Percentiles rank a stretch among this genome's conserved stretches.
Evolutionary conservation across 1,140 invertebrate genomes (phyloP).

Genomic region (Aphaenogaster ashmeadi): DNA sequence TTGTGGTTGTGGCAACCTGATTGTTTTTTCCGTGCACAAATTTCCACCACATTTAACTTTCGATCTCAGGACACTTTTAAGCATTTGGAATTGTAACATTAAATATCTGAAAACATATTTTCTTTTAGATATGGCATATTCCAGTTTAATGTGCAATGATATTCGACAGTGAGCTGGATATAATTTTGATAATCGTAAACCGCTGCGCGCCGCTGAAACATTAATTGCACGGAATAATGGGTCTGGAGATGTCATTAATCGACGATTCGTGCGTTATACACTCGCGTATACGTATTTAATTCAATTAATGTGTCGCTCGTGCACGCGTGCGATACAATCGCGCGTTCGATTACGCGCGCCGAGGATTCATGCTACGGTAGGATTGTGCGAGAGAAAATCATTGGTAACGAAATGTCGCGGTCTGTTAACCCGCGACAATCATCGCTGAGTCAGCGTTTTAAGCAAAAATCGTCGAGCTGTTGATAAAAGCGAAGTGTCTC

Average conservation of each 20-base stretch:
- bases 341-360: slow-evolving; percentile 7
- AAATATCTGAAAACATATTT: not conserved
- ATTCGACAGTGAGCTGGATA: not conserved
- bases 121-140: not conserved
- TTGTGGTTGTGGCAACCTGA: no score
- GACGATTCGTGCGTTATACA: slow-evolving; percentile 9
- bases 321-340: slow-evolving; percentile 8
- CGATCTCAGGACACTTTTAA: not conserved
- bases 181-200: slow-evolving; percentile 22
- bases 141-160: slow-evolving; percentile 11
- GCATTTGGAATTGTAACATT: not conserved
- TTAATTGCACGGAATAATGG: slow-evolving; percentile 35
- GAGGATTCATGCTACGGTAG: slow-evolving; percentile 42
- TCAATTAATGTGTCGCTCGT: slow-evolving; percentile 38
- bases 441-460: slow-evolving; percentile 70
- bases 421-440: slow-evolving; percentile 74
- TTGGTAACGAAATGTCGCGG: slow-evolving; percentile 71
- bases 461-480: slow-evolving; percentile 61
- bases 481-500: slow-evolving; percentile 47
- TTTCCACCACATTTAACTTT: not conserved
- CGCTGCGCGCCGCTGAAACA: not conserved
- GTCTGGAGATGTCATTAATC: slow-evolving; percentile 31
- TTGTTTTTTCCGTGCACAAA: no score
- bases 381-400: slow-evolving; percentile 62
- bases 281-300: slow-evolving; percentile 13